A percentile compares a stretch with the other conserved stretches of the same genome.
phyloP scores from a whole-genome alignment of 2,113 vertebrate species.

The Chunga burmeisteri region DNA sequence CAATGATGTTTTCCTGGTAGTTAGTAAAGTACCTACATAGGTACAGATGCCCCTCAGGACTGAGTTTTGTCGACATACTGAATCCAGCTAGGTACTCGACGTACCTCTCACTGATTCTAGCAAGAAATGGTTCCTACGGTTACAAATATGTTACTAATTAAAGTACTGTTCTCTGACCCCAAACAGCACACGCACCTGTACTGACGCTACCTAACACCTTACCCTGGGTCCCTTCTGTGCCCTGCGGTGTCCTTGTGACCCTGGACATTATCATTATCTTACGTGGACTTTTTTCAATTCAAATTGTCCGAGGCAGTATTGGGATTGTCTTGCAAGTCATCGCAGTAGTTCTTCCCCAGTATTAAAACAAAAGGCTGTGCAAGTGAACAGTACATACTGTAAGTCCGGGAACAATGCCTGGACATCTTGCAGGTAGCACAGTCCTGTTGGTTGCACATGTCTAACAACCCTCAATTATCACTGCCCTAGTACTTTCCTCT shows the following conservation, averaged over 20 bases:
- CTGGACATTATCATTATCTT: neutral
- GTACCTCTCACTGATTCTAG: neutral
- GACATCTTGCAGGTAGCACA: neutral
- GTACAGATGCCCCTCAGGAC: neutral
- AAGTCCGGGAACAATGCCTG: neutral
- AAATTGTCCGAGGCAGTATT: neutral
- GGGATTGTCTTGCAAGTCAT: neutral
- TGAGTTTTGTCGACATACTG: neutral
- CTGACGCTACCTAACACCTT: neutral
- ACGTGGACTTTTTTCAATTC: neutral
- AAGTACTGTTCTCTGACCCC: neutral
- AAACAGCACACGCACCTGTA: neutral
- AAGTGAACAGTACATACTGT: neutral
- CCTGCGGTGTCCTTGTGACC: neutral
- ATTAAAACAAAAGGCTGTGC: neutral
- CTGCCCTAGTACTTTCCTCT: neutral
- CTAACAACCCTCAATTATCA: neutral
- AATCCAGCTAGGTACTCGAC: neutral
- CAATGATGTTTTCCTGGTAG: neutral
- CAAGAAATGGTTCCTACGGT: neutral
- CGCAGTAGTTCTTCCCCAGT: neutral
- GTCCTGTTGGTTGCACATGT: accelerated
- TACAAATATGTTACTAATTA: neutral
- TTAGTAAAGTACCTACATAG: neutral
- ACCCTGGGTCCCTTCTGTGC: neutral